Evolutionary conservation across 2,797 vertebrate species (phyloP).

Genomic region (Melanotaenia nigrans): DNA sequence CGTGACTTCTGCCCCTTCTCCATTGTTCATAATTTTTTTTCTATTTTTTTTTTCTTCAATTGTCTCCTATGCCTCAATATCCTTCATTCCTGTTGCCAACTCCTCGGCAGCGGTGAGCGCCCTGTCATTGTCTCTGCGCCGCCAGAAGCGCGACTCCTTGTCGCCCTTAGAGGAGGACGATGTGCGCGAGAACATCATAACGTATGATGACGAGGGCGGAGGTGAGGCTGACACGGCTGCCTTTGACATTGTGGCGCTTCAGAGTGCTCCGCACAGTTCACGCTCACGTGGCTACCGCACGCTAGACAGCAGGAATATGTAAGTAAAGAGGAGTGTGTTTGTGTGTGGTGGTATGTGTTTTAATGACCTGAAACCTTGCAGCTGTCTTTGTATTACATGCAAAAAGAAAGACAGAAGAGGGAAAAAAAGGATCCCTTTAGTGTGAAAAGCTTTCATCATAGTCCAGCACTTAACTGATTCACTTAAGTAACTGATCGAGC

Average conservation of each 20-base stretch:
- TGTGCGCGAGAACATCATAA: slow-evolving; percentile 94
- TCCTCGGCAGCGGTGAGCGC: slow-evolving; percentile 80
- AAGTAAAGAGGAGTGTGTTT: slow-evolving; percentile 47
- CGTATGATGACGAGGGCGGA: slow-evolving; percentile 92
- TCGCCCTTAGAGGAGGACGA: slow-evolving; percentile 92
- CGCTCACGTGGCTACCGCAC: slow-evolving; percentile 82
- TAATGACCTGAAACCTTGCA: slow-evolving; percentile 29
- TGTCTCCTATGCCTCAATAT: slow-evolving; percentile 49
- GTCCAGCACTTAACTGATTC: slow-evolving; percentile 56
- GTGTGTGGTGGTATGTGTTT: slow-evolving; percentile 14
- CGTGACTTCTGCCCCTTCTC: slow-evolving; percentile 46
- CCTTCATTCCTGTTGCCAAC: slow-evolving; percentile 11
- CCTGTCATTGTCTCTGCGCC: slow-evolving; percentile 88
- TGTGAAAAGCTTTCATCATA: slow-evolving; percentile 44
- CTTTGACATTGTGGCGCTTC: slow-evolving; percentile 91
- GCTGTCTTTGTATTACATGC: slow-evolving; percentile 1
- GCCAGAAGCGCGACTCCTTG: slow-evolving; percentile 90
- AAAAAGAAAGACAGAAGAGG: slow-evolving; percentile 19
- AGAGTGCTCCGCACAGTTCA: slow-evolving; percentile 86
- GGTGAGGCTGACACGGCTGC: slow-evolving; percentile 93
- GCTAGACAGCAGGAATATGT: slow-evolving; percentile 85
- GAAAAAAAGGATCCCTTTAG: slow-evolving; percentile 20
- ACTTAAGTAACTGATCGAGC: slow-evolving; percentile 47
- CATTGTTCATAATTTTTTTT: slow-evolving; percentile 57
- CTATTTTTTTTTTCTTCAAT: slow-evolving; percentile 38